Percentiles rank a stretch among this genome's conserved stretches.
Evolutionary conservation across 2,113 vertebrate species (phyloP).

Genomic region (Chaetops frenatus): DNA sequence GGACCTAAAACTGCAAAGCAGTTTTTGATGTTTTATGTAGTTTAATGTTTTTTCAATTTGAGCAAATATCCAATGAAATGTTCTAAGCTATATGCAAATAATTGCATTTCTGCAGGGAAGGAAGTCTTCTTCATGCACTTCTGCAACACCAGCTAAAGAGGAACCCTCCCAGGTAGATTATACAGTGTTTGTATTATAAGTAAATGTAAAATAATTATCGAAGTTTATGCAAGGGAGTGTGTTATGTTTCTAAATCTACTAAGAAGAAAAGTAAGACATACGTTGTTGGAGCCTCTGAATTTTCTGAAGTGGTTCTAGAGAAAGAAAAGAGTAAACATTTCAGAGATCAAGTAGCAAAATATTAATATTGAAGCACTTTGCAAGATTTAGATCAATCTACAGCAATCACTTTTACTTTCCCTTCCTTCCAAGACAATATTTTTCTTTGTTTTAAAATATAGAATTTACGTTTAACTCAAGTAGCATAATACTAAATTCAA

Average conservation of each 20-base stretch:
- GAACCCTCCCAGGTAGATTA: background rate
- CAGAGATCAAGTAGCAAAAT: background rate
- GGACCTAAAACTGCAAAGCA: background rate
- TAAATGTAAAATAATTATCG: background rate
- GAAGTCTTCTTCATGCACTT: background rate
- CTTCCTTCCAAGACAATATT: background rate
- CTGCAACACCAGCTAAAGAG: background rate
- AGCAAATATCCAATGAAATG: background rate
- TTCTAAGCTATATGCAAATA: background rate
- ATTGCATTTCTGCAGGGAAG: background rate
- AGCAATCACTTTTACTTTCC: background rate
- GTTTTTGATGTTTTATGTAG: background rate
- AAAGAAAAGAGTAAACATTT: background rate
- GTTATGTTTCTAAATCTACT: background rate
- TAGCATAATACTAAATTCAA: background rate
- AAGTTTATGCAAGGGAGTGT: background rate
- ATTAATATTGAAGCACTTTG: background rate
- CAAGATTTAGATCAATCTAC: background rate
- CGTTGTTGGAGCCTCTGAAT: background rate
- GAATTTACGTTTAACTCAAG: background rate
- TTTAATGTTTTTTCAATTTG: background rate
- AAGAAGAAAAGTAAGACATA: background rate
- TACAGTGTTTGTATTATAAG: background rate
- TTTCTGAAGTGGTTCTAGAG: constrained; percentile 23
- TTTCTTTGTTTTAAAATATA: background rate